Base-by-base conservation (phyloP, 2,113 vertebrate species). In the Sclerurus mexicanus region DNA sequence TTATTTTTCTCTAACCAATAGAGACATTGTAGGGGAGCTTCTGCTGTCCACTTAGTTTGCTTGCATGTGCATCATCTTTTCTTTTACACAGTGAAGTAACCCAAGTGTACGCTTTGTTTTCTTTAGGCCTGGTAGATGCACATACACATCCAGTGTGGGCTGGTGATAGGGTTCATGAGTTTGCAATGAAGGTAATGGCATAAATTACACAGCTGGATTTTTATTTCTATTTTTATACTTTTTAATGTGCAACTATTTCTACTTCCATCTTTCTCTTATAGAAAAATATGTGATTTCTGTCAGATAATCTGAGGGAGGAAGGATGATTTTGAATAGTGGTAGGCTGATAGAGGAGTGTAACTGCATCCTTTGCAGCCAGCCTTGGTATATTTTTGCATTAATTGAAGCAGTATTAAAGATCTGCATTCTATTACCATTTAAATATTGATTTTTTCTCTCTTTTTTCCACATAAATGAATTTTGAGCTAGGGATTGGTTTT, bases 81-180 rank as follows among this genome's bases (percentile, higher is more conserved):
- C 28, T 40, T 12, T 93, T 80, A 42, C 27, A 14, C 25, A 28
- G 46, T 47, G 27, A 75, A 88, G 60, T 88, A 73, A 94, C 37
- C 27, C 9, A 10, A 74, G 14, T 44, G 24, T 79, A 24, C 3
- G 14, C 53, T 95, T 39, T 96, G 52, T 95, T 92, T 93, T 52
- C 98, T 98, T 83, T 96, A 99, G 99, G 99, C 42, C 91, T 99
- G 97, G 98, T 99, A 83, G 99, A 99, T 85, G 99, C 99, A 33
- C 99, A 99, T 95, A 99, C 99, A 17, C 99, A 99, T 84, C 99
- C 99, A 4, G 99, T 99, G 52, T 99, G 99, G 99, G 99, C 99
- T 88, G 99, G 99, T 21, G 99, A 99, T 92, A 97, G 99, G 90
- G 99, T 99, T 37, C 99, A 99, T 84, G 99, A 99, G 74, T 99